Conservation (phyloP, 2,113 vertebrate genomes). For the Protobothrops mucrosquamatus region DNA sequence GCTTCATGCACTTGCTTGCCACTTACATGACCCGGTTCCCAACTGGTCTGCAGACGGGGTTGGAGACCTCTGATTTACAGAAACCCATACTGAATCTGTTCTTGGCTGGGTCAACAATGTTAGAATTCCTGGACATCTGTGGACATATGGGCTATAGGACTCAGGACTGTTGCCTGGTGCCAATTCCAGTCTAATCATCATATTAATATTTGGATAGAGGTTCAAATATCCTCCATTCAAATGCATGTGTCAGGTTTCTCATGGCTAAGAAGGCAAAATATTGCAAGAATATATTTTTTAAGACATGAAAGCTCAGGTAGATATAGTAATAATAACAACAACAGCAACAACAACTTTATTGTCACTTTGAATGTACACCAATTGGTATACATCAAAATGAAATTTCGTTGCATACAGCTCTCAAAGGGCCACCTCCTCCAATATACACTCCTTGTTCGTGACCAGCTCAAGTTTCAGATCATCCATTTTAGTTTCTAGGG, state of each 20-base stretch:
- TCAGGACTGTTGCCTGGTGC: not conserved
- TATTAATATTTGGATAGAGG: not conserved
- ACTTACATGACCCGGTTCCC: not conserved
- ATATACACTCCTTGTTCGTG: too few relatives aligned
- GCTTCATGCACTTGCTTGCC: not conserved
- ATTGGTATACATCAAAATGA: too few relatives aligned
- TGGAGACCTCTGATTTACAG: not conserved
- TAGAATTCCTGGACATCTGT: not conserved
- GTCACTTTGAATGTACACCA: too few relatives aligned
- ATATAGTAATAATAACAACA: too few relatives aligned
- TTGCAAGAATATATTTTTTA: too few relatives aligned
- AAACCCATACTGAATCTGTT: not conserved
- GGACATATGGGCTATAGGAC: not conserved
- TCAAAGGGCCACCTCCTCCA: too few relatives aligned
- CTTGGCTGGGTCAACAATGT: not conserved
- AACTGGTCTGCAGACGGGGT: not conserved
- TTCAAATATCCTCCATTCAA: not conserved
- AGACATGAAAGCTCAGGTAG: too few relatives aligned
- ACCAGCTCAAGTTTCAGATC: too few relatives aligned
- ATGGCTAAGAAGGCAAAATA: not conserved
- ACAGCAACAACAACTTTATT: too few relatives aligned
- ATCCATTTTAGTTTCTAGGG: too few relatives aligned
- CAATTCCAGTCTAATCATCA: not conserved
- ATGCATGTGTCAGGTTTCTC: not conserved
- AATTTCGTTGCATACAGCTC: too few relatives aligned